Percentiles rank a stretch among this genome's conserved stretches.
Conservation (phyloP, 1,140 invertebrate species). For the Aphelinus atriplicis region DNA sequence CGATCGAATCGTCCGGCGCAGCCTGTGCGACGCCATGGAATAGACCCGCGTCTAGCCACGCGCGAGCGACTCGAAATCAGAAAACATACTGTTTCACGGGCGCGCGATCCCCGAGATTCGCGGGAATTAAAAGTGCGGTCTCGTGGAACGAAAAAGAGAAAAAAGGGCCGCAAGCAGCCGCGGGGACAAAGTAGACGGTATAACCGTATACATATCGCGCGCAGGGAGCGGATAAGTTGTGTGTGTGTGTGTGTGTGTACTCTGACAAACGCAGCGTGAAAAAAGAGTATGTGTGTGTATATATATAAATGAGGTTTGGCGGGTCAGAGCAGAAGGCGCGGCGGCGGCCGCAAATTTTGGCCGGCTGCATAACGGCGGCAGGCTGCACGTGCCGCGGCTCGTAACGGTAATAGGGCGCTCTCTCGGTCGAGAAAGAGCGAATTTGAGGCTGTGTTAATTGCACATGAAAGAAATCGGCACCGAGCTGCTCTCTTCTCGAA, state of each 20-base stretch:
- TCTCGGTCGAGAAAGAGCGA: constrained; percentile 24
- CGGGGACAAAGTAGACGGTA: too few relatives aligned
- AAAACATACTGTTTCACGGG: too few relatives aligned
- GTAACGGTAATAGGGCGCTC: constrained; percentile 34
- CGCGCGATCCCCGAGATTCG: too few relatives aligned
- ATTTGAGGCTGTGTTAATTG: constrained; percentile 23
- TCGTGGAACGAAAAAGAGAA: too few relatives aligned
- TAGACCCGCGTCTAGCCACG: too few relatives aligned
- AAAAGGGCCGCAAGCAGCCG: too few relatives aligned
- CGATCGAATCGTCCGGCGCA: too few relatives aligned
- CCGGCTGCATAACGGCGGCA: not conserved
- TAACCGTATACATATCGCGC: not conserved
- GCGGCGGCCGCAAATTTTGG: constrained; percentile 33
- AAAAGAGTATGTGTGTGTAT: not conserved
- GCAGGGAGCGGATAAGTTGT: not conserved
- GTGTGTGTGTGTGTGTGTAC: not conserved
- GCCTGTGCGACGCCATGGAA: too few relatives aligned
- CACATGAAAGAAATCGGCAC: constrained; percentile 38
- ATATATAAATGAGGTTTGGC: too few relatives aligned
- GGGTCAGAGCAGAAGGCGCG: too few relatives aligned
- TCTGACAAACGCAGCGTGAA: not conserved
- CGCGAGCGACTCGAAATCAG: too few relatives aligned
- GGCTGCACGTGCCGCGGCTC: constrained; percentile 11
- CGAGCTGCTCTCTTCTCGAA: constrained; percentile 31
- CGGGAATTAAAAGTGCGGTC: too few relatives aligned